Evolutionary conservation across 2,888 invertebrate genomes (phyloP).

Genomic region (Polietes domitor): DNA sequence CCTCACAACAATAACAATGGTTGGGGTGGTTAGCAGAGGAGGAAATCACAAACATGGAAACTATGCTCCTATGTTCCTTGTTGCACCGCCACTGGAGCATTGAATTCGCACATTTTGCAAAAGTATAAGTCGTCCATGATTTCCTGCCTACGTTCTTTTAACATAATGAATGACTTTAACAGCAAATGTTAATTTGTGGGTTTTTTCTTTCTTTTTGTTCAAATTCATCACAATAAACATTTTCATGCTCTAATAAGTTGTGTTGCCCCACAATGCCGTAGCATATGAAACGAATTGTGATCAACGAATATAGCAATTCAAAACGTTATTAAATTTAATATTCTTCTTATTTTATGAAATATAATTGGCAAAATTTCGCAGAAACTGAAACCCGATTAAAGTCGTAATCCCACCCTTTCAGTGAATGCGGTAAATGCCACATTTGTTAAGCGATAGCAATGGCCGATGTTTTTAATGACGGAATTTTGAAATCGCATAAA

Average conservation of each 20-base stretch:
- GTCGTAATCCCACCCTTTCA: too few species aligned
- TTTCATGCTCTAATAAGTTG: slow-evolving; percentile 25
- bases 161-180: slow-evolving; percentile 6
- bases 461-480: too few species aligned
- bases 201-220: not conserved
- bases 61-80: not conserved
- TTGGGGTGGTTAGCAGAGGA: not conserved
- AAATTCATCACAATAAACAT: slow-evolving; percentile 21
- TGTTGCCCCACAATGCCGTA: not conserved
- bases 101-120: not conserved
- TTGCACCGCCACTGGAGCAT: not conserved
- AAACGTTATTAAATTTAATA: not conserved
- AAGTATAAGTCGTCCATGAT: not conserved
- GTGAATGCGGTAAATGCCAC: too few species aligned
- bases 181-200: slow-evolving; percentile 11
- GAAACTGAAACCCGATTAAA: not conserved
- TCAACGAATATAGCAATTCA: not conserved
- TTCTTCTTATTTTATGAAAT: not conserved
- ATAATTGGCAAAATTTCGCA: slow-evolving; percentile 18
- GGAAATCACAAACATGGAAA: not conserved
- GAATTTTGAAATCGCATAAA: too few species aligned
- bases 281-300: not conserved
- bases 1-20: not conserved
- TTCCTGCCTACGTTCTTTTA: not conserved
- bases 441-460: too few species aligned